Conservation (phyloP, 2,113 vertebrate species). For the Ciconia stormi region DNA sequence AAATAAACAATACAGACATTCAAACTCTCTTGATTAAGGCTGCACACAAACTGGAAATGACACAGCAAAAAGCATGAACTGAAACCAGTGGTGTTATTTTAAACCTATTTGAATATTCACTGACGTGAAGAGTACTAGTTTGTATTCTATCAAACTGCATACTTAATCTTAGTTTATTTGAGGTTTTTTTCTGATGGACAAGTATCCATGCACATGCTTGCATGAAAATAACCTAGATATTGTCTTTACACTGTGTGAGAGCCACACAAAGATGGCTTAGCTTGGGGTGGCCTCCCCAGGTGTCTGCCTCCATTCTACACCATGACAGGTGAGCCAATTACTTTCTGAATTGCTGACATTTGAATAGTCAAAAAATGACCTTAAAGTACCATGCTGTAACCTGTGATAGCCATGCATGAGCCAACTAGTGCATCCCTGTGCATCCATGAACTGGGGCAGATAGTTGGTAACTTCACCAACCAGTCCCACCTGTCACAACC, state of each 20-base stretch:
- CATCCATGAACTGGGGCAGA: not conserved
- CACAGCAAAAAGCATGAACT: not conserved
- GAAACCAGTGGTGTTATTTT: not conserved
- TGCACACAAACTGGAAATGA: not conserved
- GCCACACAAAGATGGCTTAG: not conserved
- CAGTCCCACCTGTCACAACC: not conserved
- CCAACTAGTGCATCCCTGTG: not conserved
- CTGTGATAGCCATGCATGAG: not conserved
- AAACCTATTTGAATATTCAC: not conserved
- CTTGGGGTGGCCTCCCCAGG: not conserved
- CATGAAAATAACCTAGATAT: not conserved
- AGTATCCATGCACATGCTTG: accelerated
- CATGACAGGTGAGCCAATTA: not conserved
- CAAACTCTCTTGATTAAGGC: not conserved
- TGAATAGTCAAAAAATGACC: not conserved
- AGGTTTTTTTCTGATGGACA: not conserved
- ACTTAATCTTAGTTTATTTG: not conserved
- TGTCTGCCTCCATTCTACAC: not conserved
- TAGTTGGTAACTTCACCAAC: not conserved
- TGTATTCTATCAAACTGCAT: not conserved
- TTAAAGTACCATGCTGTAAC: not conserved
- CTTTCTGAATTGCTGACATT: not conserved
- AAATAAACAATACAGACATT: not conserved
- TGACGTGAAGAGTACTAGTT: not conserved
- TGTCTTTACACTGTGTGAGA: not conserved